These are phyloP conservation scores for Myiopsitta monachus DNA, from an alignment of 2,113 vertebrate genomes.

Conservation along the genomic window DNA sequence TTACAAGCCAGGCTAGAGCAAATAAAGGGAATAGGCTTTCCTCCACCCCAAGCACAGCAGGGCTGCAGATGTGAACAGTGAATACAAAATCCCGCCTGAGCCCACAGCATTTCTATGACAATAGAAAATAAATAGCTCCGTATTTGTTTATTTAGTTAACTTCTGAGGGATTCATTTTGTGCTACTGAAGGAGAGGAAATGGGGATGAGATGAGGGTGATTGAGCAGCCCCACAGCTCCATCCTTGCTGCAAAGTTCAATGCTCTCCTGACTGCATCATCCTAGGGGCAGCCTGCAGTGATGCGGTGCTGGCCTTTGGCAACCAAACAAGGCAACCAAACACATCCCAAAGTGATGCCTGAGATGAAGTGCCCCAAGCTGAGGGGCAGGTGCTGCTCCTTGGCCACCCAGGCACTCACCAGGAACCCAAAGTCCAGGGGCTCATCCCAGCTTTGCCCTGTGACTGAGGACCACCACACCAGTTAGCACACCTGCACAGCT, in stretches of 20 bases:
- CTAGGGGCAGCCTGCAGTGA: neutral
- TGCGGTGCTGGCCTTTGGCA: fast-evolving
- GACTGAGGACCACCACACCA: fast-evolving
- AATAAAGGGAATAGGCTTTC: neutral
- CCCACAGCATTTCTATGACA: constrained; percentile 49
- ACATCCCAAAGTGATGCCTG: too few species aligned
- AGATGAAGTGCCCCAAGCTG: neutral
- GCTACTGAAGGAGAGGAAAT: constrained; percentile 44
- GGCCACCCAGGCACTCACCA: neutral
- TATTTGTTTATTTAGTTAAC: constrained; percentile 65
- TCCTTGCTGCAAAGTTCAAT: neutral
- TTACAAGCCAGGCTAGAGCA: neutral
- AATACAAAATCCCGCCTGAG: constrained; percentile 12
- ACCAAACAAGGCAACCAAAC: neutral
- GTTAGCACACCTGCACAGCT: neutral
- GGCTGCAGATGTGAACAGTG: constrained; percentile 51
- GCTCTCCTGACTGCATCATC: neutral
- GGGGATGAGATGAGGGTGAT: neutral
- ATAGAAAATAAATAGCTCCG: constrained; percentile 55
- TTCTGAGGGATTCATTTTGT: constrained; percentile 49
- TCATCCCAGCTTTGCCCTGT: neutral
- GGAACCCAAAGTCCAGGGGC: too few species aligned
- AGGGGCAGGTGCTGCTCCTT: neutral
- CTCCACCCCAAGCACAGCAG: constrained; percentile 7
- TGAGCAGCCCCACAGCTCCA: neutral